These are phyloP conservation scores for human (Homo sapiens) DNA, from an alignment of 2,113 vertebrate species.

Conservation along the genomic window DNA sequence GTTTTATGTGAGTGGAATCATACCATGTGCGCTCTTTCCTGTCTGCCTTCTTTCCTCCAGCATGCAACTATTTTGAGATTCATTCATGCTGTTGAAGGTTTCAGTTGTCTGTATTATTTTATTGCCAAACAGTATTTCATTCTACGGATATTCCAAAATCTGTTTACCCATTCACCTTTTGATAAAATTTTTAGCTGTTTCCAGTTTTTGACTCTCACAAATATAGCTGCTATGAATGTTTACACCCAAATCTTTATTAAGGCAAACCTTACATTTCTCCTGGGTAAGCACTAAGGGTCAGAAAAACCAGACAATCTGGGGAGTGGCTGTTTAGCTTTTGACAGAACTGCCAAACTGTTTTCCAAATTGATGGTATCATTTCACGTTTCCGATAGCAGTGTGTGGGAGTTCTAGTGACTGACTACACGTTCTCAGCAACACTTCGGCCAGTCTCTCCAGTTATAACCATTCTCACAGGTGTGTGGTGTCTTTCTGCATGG, in stretches of 20 bases:
- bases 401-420: neutral
- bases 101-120: accelerated
- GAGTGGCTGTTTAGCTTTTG: neutral
- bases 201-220: neutral
- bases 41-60: neutral
- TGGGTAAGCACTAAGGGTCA: neutral
- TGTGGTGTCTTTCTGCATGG: accelerated
- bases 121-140: accelerated
- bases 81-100: accelerated
- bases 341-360: neutral
- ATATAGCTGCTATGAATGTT: neutral
- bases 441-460: neutral
- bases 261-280: neutral
- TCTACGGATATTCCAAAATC: accelerated
- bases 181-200: neutral
- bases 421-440: neutral
- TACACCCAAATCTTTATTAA: neutral
- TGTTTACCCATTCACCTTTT: neutral
- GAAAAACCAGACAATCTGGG: neutral
- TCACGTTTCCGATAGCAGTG: accelerated
- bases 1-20: no score
- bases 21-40: accelerated
- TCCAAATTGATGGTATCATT: neutral
- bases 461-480: neutral
- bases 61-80: no score